Base-by-base conservation (phyloP, 2,797 vertebrate genomes). In the Trachurus trachurus region DNA sequence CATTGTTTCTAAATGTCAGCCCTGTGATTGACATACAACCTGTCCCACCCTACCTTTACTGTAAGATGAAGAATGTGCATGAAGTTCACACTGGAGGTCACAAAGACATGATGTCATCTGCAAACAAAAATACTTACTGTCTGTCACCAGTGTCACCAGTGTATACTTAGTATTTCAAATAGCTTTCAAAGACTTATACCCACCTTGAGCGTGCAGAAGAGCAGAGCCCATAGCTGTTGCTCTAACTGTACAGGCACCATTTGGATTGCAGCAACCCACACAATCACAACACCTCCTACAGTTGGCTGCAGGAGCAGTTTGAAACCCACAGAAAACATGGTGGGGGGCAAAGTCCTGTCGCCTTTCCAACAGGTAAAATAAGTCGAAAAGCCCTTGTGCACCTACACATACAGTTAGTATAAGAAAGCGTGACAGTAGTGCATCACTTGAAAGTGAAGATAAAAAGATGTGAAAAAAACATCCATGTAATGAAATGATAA, bases 121-220 rank as follows among this genome's bases (percentile, higher is more conserved):
- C 31, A 53, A 12, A 53, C 19, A n/a, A 17, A 22, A 9, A 52
- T 26, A 53, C 8, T 3, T 21, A 37, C 50, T 19, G 13, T 26
- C 53, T 53, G 9, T 44, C 49, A 19, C 8, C 59, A 44, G 34
- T 54, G 11, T 6, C 34, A n/a, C n/a, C n/a, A n/a, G n/a, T n/a
- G n/a, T 8, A 31, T 31, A 3, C 31, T 31, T 5, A 31, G 31
- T 31, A 31, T 31, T 5, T 3, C 29, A 31, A 31, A 31, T 31
- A 31, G 29, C 29, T 31, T 31, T 71, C 68, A 60, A 52, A 74
- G 74, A 68, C 16, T 9, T 26, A 1, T 49, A 42, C 44, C 62
- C 58, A 71, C 59, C 56, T 70, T 80, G 69, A 78, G 66, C 61
- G 66, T 52, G 29, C 64, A 60, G 59, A 31, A 66, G 75, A 49